Percentiles rank a stretch among this genome's conserved stretches.
These are phyloP conservation scores for Drosophila sulfurigaster DNA, from an alignment of 1,140 invertebrate species.

Conservation along the genomic window DNA sequence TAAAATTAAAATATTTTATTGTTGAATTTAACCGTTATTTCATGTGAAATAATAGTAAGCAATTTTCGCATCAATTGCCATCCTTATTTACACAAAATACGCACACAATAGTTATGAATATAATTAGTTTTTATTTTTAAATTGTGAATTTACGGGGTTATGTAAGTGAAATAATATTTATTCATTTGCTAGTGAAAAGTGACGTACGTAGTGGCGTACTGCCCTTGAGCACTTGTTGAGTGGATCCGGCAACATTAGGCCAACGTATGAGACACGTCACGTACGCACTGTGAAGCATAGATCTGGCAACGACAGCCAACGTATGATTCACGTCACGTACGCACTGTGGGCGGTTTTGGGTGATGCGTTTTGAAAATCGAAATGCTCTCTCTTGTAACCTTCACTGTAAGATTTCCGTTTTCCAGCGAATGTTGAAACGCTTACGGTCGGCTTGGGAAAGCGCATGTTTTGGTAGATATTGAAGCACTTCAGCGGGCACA, in stretches of 20 bases:
- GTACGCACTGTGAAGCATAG: constrained; percentile 34
- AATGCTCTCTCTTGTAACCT: too few relatives aligned
- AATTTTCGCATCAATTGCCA: too few relatives aligned
- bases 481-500: constrained; percentile 51
- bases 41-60: too few relatives aligned
- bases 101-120: not conserved
- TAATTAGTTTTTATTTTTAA: not conserved
- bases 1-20: too few relatives aligned
- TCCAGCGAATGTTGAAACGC: constrained; percentile 33
- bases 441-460: constrained; percentile 54
- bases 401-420: constrained; percentile 12
- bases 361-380: constrained; percentile 33
- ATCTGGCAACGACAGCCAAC: constrained; percentile 14
- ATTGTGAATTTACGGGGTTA: not conserved
- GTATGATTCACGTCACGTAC: constrained; percentile 69
- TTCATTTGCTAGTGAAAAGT: not conserved
- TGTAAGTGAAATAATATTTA: not conserved
- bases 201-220: constrained; percentile 18
- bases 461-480: constrained; percentile 60
- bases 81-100: too few relatives aligned
- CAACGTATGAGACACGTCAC: constrained; percentile 59
- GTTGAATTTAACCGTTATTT: too few relatives aligned
- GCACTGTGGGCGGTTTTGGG: constrained; percentile 44
- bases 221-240: constrained; percentile 5
- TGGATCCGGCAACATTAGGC: constrained; percentile 14